Evolutionary conservation across 2,113 vertebrate species (phyloP).

Genomic region (Brachirus orientalis): DNA sequence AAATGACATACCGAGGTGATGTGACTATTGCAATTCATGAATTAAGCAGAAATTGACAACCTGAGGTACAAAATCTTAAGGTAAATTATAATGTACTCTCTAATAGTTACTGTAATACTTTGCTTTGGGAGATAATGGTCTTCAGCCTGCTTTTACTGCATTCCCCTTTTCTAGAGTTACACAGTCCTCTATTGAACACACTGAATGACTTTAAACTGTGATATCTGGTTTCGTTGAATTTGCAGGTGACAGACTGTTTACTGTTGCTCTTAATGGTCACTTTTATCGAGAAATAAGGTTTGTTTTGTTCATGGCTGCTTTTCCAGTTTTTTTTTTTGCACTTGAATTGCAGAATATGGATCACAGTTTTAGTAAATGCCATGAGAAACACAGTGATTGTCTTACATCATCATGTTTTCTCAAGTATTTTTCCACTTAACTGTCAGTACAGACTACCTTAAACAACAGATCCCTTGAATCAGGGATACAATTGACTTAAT

Average conservation of each 20-base stretch:
- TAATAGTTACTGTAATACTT: background rate
- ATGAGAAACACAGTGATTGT: slow-evolving; percentile 1
- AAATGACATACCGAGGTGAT: background rate
- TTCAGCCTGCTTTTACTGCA: background rate
- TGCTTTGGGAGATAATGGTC: background rate
- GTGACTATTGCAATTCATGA: background rate
- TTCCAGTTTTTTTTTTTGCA: no score
- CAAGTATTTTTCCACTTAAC: slow-evolving; percentile 7
- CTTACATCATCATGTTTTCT: background rate
- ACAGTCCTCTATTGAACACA: slow-evolving; percentile 40
- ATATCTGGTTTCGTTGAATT: slow-evolving; percentile 38
- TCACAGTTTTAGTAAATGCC: background rate
- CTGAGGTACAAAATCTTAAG: background rate
- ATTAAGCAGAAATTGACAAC: background rate
- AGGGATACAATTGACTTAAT: background rate
- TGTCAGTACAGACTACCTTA: background rate
- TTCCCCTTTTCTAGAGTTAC: slow-evolving; percentile 29
- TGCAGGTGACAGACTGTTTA: slow-evolving; percentile 15
- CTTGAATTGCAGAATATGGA: background rate
- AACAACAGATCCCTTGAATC: slow-evolving; percentile 1
- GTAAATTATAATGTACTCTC: background rate
- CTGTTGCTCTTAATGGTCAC: slow-evolving; percentile 29
- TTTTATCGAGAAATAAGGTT: background rate
- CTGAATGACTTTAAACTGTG: slow-evolving; percentile 24
- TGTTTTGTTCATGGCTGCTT: background rate